Evolutionary conservation across 1,140 invertebrate genomes (phyloP).

Genomic region (Drosophila suzukii): DNA sequence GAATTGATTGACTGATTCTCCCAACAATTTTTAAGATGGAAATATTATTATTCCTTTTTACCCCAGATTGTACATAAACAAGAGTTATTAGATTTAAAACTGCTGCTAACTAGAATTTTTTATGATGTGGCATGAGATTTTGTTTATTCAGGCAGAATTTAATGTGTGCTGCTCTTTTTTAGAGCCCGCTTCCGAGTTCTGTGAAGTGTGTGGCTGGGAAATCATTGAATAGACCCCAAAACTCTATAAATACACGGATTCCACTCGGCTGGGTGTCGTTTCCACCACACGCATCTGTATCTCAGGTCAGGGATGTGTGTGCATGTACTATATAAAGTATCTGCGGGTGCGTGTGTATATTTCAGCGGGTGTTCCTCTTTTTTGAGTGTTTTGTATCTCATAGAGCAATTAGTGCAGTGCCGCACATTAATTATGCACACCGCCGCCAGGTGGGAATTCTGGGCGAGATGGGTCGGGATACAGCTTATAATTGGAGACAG

Average conservation of each 20-base stretch:
- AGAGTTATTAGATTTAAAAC: too few relatives aligned
- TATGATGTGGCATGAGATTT: neutral
- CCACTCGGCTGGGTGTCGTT: slow-evolving; percentile 34
- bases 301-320: slow-evolving; percentile 44
- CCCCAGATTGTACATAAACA: too few relatives aligned
- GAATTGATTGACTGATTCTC: too few relatives aligned
- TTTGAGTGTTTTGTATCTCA: slow-evolving; percentile 3
- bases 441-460: slow-evolving; percentile 12
- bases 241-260: slow-evolving; percentile 39
- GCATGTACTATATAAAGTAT: neutral
- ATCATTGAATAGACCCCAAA: neutral
- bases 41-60: too few relatives aligned
- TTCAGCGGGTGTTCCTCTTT: slow-evolving; percentile 11
- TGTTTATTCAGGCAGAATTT: slow-evolving; percentile 11
- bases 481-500: slow-evolving; percentile 8
- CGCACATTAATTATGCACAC: slow-evolving; percentile 40
- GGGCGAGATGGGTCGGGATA: slow-evolving; percentile 1
- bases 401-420: slow-evolving; percentile 35
- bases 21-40: too few relatives aligned
- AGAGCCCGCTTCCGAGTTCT: slow-evolving; percentile 7
- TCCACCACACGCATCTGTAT: slow-evolving; percentile 25
- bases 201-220: slow-evolving; percentile 20
- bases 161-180: slow-evolving; percentile 1
- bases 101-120: too few relatives aligned
- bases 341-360: slow-evolving; percentile 11